phyloP scores from a whole-genome alignment of 2,888 invertebrate genomes.

The Aplocera efformata region DNA sequence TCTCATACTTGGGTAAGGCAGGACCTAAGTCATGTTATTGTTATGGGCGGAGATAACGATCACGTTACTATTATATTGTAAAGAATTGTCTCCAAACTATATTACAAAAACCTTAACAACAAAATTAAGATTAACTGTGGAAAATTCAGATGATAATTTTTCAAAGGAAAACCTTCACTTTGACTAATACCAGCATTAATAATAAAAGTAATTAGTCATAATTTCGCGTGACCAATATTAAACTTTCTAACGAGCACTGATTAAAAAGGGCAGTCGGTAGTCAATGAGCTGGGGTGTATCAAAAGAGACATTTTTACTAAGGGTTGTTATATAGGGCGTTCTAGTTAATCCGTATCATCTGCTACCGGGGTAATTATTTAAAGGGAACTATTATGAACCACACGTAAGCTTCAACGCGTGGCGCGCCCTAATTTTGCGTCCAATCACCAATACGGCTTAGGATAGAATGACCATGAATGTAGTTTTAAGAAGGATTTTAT shows the following conservation, averaged over 20 bases:
- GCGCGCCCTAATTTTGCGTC: conserved; percentile 68
- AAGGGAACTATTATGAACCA: conserved; percentile 60
- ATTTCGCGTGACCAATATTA: conserved; percentile 23
- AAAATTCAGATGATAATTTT: conserved; percentile 41
- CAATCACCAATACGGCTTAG: conserved; percentile 66
- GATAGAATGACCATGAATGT: conserved; percentile 44
- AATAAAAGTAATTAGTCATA: conserved; percentile 18
- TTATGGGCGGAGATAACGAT: no score
- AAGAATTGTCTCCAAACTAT: no score
- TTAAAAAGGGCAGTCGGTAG: conserved; percentile 30
- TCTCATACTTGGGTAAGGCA: no score
- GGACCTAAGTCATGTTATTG: no score
- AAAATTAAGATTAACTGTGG: no score
- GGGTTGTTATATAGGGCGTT: conserved; percentile 34
- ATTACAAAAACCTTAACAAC: no score
- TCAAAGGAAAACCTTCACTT: background rate
- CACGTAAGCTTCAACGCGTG: conserved; percentile 68
- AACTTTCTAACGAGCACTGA: conserved; percentile 23
- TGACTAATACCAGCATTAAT: conserved; percentile 1
- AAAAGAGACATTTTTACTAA: conserved; percentile 45
- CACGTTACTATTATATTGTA: no score
- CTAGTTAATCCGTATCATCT: conserved; percentile 76
- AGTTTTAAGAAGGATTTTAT: background rate
- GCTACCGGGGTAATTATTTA: conserved; percentile 77
- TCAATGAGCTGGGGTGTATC: conserved; percentile 21